Evolutionary conservation across 2,888 invertebrate genomes (phyloP), one percentile per base, ranked within the genome.

Genomic region (Xestia c-nigrum): DNA sequence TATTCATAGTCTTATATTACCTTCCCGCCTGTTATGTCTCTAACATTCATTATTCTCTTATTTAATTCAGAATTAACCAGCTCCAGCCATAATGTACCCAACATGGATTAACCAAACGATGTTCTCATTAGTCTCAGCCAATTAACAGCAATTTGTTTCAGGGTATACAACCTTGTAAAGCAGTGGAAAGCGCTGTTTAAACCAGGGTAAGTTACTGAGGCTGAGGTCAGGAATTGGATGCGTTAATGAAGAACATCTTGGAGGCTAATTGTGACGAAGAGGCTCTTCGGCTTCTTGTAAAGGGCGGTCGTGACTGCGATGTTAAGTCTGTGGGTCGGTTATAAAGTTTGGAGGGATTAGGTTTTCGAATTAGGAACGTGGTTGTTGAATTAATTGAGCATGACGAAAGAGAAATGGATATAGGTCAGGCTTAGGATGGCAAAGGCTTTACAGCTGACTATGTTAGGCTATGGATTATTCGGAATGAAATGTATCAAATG

Each of bases 121-220:
- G 84, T 85, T 64, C 85, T 74, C 87, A 88, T 86, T 86, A 86
- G 80, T 80, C 76, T 66, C 70, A 67, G 38, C 67, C 87, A 87
- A 87, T 77, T 81, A 82, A 74, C 79, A 80, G 78, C 84, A 87
- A 88, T 88, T 87, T 78, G 76, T 71, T 77, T 52, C 70, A 68
- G 73, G 84, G 87, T 78, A 85, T 84, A 87, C 80, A 78, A 80
- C 73, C 77, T 74, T 79, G 84, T 84, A 64, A 79, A 72, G 75
- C 76, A 82, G 76, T 80, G 74, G 84, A 82, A 84, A 88, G 81
- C 66, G 9, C 38, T 87, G 84, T 87, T 80, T 67, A 43, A 31
- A 65, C 64, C 74, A 19, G 52, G 72, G 72, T 87, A 85, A 87
- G 81, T 84, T 81, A 88, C 80, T 72, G 72, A 64, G 10, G 16